Evolutionary conservation across 2,797 vertebrate species (phyloP), one percentile per base, ranked within the genome.

Genomic region (Pseudochromis fuscus): DNA sequence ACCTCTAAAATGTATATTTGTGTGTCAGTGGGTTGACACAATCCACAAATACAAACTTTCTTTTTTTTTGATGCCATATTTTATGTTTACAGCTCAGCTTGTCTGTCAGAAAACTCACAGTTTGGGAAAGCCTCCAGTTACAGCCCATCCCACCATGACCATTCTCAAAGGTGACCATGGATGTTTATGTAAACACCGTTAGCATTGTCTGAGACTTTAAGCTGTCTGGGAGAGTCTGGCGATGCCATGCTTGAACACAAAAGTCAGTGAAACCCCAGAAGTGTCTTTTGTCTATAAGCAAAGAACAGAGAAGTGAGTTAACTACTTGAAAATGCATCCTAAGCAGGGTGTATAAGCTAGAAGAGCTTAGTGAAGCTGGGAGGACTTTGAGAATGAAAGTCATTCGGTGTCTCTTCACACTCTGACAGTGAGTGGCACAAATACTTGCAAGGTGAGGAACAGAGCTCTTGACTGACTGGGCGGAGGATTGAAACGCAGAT

Each of bases 281-380:
- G 79, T 79, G 48, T 74, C 11, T 52, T 75, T 86, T 83, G 79
- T 89, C 78, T 71, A 72, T 53, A 62, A 68, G 50, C 63, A 77
- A n/a, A 67, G 55, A 77, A 77, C 63, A 72, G 72, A 88, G n/a
- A 89, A 89, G 78, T 83, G 82, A 77, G 85, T 86, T 88, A 87
- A 84, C 70, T 48, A 38, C 79, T 86, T 74, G 77, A 83, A 85
- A 84, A 86, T 82, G 80, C 80, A 81, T 53, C 62, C 77, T 71
- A 79, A 87, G 76, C 83, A 81, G 80, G 67, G 73, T 61, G 62
- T 61, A 77, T 80, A 75, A 89, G 61, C 81, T 75, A 74, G 66
- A 67, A 48, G 72, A 81, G 85, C 60, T 88, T 76, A 81, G 56
- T n/a, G 80, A 84, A 71, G 49, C 64, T 60, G 45, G 40, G 64